Evolutionary conservation across 2,888 invertebrate genomes (phyloP).

Genomic region (Eupithecia centaureata): DNA sequence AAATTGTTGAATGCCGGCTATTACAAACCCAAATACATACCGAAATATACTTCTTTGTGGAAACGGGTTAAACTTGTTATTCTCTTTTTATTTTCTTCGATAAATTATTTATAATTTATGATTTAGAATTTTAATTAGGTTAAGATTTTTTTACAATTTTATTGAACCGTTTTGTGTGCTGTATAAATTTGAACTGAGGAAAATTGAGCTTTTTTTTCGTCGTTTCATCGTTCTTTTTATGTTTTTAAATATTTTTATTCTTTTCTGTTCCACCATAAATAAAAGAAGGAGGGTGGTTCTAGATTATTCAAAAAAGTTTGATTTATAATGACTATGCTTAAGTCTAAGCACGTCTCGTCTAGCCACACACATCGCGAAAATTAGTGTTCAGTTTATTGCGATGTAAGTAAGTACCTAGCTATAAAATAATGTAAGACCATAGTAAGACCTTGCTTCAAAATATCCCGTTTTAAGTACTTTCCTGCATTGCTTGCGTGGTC

Average conservation of each 20-base stretch:
- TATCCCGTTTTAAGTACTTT: too few species aligned
- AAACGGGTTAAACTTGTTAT: conserved; percentile 6
- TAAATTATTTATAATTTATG: conserved; percentile 17
- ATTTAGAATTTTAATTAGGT: conserved; percentile 1
- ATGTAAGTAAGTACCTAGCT: too few species aligned
- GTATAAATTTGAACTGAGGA: conserved; percentile 32
- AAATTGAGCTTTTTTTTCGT: conserved; percentile 1
- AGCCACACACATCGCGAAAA: background rate
- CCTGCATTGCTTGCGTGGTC: too few species aligned
- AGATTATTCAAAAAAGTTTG: background rate
- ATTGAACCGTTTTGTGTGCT: conserved; percentile 30
- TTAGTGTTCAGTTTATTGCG: too few species aligned
- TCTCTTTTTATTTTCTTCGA: conserved; percentile 1
- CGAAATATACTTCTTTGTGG: background rate
- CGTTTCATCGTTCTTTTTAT: conserved; percentile 13
- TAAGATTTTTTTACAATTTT: conserved; percentile 32
- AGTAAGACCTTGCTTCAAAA: too few species aligned
- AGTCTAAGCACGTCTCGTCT: too few species aligned
- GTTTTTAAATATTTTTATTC: conserved; percentile 4
- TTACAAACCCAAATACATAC: background rate
- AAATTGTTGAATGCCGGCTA: background rate
- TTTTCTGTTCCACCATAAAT: background rate
- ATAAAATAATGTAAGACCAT: too few species aligned
- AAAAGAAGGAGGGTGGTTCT: background rate
- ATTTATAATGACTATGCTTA: background rate